Conservation (phyloP, 2,113 vertebrate genomes). For the Scatophagus argus region DNA sequence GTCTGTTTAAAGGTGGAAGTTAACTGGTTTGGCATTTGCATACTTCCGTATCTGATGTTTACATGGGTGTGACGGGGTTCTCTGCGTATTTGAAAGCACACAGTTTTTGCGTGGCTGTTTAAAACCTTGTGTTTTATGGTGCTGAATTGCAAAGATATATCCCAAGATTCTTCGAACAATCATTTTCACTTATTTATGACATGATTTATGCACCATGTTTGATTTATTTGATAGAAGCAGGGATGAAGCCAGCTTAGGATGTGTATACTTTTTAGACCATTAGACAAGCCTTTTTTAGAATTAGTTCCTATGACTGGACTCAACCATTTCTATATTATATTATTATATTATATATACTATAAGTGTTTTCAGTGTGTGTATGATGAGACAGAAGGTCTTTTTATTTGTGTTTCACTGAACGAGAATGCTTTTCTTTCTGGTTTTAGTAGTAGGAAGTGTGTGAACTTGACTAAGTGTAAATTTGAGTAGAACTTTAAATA, state of each 20-base stretch:
- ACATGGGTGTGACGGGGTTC: background rate
- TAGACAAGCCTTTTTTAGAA: conserved; percentile 28
- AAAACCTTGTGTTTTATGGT: background rate
- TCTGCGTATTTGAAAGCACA: conserved; percentile 2
- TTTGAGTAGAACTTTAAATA: too few relatives aligned
- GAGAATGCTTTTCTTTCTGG: too few relatives aligned
- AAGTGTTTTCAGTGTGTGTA: too few relatives aligned
- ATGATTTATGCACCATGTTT: conserved; percentile 9
- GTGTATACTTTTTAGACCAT: background rate
- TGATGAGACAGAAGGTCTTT: too few relatives aligned
- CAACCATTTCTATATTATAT: too few relatives aligned
- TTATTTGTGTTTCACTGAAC: too few relatives aligned
- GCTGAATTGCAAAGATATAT: background rate
- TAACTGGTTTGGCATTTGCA: conserved; percentile 35
- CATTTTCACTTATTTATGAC: conserved; percentile 5
- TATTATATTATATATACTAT: too few relatives aligned
- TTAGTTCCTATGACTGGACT: conserved; percentile 20
- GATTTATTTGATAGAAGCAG: background rate
- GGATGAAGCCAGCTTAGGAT: background rate
- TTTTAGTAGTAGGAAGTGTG: too few relatives aligned
- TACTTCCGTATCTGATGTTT: conserved; percentile 19
- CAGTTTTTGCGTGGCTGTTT: background rate
- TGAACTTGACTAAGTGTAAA: too few relatives aligned
- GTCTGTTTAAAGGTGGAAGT: background rate
- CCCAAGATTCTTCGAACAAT: conserved; percentile 27